Evolutionary conservation across 1,140 invertebrate genomes (phyloP).

Genomic region (Halesus radiatus): DNA sequence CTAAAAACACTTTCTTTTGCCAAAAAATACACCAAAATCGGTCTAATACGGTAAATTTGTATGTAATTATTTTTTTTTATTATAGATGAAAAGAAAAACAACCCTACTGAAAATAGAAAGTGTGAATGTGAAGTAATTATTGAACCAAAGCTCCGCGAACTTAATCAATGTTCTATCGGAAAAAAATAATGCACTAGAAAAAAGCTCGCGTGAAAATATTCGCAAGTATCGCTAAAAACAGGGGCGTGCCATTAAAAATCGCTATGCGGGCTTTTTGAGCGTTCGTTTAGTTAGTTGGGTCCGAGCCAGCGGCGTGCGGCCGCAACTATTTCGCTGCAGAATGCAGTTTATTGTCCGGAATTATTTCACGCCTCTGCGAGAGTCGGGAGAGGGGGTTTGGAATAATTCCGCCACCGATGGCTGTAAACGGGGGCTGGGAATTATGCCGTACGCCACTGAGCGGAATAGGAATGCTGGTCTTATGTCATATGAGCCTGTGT

Average conservation of each 20-base stretch:
- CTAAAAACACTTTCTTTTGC: too few species aligned
- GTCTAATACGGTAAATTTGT: too few species aligned
- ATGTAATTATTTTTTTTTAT: too few species aligned
- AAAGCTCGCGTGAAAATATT: not conserved
- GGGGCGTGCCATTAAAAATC: conserved; percentile 29
- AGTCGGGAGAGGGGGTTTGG: too few species aligned
- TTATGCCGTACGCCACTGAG: not conserved
- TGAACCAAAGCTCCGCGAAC: not conserved
- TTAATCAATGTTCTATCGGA: not conserved
- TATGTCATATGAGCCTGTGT: not conserved
- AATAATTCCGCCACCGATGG: not conserved
- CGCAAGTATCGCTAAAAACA: conserved; percentile 15
- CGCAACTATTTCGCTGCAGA: conserved; percentile 44
- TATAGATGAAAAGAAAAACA: too few species aligned
- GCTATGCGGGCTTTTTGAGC: conserved; percentile 29
- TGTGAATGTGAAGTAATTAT: not conserved
- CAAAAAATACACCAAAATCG: too few species aligned
- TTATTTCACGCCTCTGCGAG: conserved; percentile 48
- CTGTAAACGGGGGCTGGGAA: not conserved
- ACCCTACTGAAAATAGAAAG: not conserved
- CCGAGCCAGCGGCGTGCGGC: conserved; percentile 15
- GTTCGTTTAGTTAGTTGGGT: conserved; percentile 32
- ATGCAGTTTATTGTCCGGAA: conserved; percentile 54
- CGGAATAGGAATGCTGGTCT: conserved; percentile 2
- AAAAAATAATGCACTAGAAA: not conserved